Conservation (phyloP, 2,888 invertebrate species). For the Lochmaea crataegi region DNA sequence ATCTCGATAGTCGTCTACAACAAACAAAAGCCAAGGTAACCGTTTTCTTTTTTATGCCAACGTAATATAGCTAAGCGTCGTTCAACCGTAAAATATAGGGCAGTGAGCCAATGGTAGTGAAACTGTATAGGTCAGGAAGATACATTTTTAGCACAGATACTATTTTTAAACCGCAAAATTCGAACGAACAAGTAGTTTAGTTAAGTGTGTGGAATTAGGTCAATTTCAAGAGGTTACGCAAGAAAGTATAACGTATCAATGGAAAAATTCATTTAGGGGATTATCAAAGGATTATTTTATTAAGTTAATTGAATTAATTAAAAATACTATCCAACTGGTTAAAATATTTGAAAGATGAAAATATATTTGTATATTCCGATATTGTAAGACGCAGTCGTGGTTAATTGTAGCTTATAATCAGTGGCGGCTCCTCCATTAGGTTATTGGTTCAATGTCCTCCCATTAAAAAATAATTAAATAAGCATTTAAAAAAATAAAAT, state of each 20-base stretch:
- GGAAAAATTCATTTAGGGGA: not conserved
- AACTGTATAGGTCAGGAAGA: slow-evolving; percentile 28
- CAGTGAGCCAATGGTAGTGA: slow-evolving; percentile 36
- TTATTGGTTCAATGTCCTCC: too few species aligned
- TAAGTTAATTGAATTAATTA: not conserved
- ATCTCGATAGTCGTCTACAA: slow-evolving; percentile 7
- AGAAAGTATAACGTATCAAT: not conserved
- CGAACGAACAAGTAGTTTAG: slow-evolving; percentile 28
- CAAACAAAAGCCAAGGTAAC: slow-evolving; percentile 23
- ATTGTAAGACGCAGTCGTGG: too few species aligned
- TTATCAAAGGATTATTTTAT: not conserved
- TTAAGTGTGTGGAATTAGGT: slow-evolving; percentile 13
- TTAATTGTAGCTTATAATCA: too few species aligned
- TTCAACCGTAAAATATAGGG: slow-evolving; percentile 29
- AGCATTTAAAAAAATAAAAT: too few species aligned
- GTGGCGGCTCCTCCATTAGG: too few species aligned
- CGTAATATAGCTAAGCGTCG: slow-evolving; percentile 6
- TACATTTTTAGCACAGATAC: slow-evolving; percentile 18
- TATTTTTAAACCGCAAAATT: slow-evolving; percentile 35
- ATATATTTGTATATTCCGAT: too few species aligned
- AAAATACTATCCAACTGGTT: too few species aligned
- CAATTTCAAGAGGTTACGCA: not conserved
- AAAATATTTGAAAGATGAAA: too few species aligned
- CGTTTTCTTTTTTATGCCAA: slow-evolving; percentile 25
- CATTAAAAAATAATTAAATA: too few species aligned